Evolutionary conservation across 2,888 invertebrate species (phyloP), one percentile per base, ranked within the genome.

Genomic region (Brassicogethes aeneus): DNA sequence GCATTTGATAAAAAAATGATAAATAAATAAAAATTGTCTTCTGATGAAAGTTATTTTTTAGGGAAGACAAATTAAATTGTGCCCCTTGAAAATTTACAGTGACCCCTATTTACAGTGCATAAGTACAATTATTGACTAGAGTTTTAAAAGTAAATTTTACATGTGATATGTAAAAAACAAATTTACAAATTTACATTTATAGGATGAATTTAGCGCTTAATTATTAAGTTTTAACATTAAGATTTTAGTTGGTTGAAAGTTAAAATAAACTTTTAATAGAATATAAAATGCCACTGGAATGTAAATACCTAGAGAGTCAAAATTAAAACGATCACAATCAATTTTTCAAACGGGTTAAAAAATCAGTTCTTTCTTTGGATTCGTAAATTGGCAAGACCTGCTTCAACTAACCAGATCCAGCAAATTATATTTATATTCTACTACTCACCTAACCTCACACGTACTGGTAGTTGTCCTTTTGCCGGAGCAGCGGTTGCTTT

Each of bases 391-490:
- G 13, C 5, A 7, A 13, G 7, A 10, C 29, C 8, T 33, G 10
- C 34, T 7, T 8, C 12, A n/a, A 33, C 34, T 7, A 8, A 13
- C 12, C 5, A 5, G 7, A 8, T 14, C 12, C 12, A 33, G 34
- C 13, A n/a, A n/a, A n/a, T n/a, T n/a, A n/a, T n/a, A n/a, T n/a
- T n/a, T n/a, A n/a, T n/a, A n/a, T n/a, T n/a, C n/a, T n/a, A n/a
- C n/a, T n/a, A n/a, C 23, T 33, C 15, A 15, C 10, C 12, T 30
- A 16, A 17, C 37, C 45, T 65, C 78, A 82, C 64, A 82, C 81
- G 61, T 81, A 82, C 66, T 82, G 82, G 69, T 77, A 81, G 60
- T 79, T 80, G 47, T 80, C 79, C 56, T 77, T 79, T 47, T 75
- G 70, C 48, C 74, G 70, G 45, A 82, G 64, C 49, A 82, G 65